A percentile compares a stretch with the other conserved stretches of the same genome.
Evolutionary conservation across 1,140 invertebrate genomes (phyloP).

Genomic region (Scylla paramamosain): DNA sequence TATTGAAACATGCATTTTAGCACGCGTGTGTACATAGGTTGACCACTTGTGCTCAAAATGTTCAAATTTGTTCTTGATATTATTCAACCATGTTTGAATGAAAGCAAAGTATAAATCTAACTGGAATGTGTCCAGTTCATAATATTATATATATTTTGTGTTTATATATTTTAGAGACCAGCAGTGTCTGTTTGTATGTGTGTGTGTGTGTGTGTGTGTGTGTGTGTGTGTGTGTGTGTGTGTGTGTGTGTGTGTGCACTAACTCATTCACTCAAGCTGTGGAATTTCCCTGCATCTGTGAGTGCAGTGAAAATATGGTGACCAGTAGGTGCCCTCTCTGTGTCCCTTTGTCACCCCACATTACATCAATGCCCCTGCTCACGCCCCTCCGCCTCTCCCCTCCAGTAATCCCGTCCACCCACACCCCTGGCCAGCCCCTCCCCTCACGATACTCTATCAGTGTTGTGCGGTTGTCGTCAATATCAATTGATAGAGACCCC

Average conservation of each 20-base stretch:
- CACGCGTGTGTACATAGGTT: no score
- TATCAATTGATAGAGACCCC: conserved; percentile 66
- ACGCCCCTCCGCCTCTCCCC: background rate
- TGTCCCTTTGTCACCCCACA: background rate
- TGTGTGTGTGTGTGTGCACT: conserved; percentile 19
- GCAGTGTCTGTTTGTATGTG: conserved; percentile 29
- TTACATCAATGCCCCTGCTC: background rate
- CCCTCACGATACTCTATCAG: conserved; percentile 33
- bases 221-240: conserved; percentile 50
- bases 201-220: conserved; percentile 29
- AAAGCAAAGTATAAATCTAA: no score
- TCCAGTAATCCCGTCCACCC: background rate
- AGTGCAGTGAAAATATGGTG: background rate
- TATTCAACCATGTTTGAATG: no score
- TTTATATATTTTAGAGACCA: no score
- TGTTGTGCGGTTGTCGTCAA: conserved; percentile 52
- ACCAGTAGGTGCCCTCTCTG: background rate
- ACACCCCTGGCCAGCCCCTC: background rate
- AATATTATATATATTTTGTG: no score
- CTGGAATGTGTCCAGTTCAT: no score
- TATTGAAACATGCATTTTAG: no score
- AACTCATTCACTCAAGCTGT: no score
- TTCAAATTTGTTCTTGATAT: no score
- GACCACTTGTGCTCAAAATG: no score
- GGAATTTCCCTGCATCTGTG: background rate